Evolutionary conservation across 2,888 invertebrate genomes (phyloP).

Genomic region (Serripes groenlandicus): DNA sequence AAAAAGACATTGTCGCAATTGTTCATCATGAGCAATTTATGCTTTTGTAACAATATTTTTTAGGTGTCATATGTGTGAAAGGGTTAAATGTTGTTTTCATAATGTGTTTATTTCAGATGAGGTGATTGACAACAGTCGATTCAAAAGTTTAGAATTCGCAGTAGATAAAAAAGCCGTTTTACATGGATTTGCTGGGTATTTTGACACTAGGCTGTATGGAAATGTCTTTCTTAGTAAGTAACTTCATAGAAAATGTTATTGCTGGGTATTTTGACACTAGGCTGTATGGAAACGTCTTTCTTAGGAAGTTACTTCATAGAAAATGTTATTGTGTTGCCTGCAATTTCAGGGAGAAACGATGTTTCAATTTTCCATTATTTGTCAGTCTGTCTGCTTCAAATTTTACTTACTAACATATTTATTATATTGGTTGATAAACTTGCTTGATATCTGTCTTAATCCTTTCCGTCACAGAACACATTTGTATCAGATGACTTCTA

Average conservation of each 20-base stretch:
- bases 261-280: constrained; percentile 96
- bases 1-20: no score
- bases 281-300: constrained; percentile 93
- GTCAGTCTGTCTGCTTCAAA: neutral
- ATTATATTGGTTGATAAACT: no score
- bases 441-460: no score
- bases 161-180: constrained; percentile 92
- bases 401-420: neutral
- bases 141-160: constrained; percentile 90
- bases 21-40: neutral
- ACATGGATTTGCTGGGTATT: constrained; percentile 98
- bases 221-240: constrained; percentile 92
- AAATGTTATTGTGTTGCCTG: no score
- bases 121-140: constrained; percentile 90
- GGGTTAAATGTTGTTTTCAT: neutral
- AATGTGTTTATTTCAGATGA: constrained; percentile 65
- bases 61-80: neutral
- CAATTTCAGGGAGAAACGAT: no score
- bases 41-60: neutral
- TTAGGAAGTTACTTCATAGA: constrained; percentile 89
- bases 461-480: no score
- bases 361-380: no score
- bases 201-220: constrained; percentile 95
- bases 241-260: no score
- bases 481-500: no score